Evolutionary conservation across 2,113 vertebrate species (phyloP).

Genomic region (Pachypanchax playfairii): DNA sequence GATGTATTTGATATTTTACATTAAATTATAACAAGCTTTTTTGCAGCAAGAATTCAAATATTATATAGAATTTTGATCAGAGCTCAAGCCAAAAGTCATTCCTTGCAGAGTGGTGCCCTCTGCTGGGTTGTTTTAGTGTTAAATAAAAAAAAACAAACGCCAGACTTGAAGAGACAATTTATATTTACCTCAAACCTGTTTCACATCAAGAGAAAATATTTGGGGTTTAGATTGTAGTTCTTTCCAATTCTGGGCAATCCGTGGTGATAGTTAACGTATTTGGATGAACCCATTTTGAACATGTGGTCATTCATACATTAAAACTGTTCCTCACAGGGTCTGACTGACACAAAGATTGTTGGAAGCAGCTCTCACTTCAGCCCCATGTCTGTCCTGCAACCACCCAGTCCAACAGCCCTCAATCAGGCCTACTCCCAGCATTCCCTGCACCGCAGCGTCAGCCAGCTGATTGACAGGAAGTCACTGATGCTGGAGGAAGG

Average conservation of each 20-base stretch:
- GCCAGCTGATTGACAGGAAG: slow-evolving; percentile 90
- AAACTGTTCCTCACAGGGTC: slow-evolving; percentile 76
- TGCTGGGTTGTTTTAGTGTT: slow-evolving; percentile 10
- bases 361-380: slow-evolving; percentile 73
- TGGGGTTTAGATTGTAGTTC: neutral
- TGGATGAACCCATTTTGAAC: neutral
- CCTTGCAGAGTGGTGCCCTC: slow-evolving; percentile 19
- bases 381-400: slow-evolving; percentile 73
- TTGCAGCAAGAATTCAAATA: neutral
- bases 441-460: slow-evolving; percentile 88
- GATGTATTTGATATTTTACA: too few relatives aligned
- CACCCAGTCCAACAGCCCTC: slow-evolving; percentile 82
- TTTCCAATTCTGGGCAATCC: neutral
- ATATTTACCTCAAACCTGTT: neutral
- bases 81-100: neutral
- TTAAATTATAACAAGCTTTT: too few relatives aligned
- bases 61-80: neutral
- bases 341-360: slow-evolving; percentile 85
- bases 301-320: neutral
- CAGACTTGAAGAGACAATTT: neutral
- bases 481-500: slow-evolving; percentile 78
- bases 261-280: neutral
- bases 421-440: slow-evolving; percentile 79
- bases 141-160: neutral
- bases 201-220: neutral